Percentiles rank a stretch among this genome's conserved stretches.
These are phyloP conservation scores for Riparia riparia DNA, from an alignment of 2,113 vertebrate species.

Conservation along the genomic window DNA sequence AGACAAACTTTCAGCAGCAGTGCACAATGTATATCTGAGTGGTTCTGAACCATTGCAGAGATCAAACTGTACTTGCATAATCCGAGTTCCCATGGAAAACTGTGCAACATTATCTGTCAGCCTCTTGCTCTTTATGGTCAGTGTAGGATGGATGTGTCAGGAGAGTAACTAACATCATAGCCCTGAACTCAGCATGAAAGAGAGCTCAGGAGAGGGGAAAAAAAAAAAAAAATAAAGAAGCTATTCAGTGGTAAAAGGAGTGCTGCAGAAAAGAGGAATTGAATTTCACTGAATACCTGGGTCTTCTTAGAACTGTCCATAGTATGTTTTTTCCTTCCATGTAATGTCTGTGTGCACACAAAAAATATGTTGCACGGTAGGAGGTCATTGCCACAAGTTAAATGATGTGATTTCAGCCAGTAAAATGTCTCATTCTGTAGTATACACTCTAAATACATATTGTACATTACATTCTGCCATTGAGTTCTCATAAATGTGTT, in stretches of 20 bases:
- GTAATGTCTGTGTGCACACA: not conserved
- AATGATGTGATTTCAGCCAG: slow-evolving; percentile 36
- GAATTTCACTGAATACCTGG: slow-evolving; percentile 55
- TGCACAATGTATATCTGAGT: slow-evolving; percentile 3
- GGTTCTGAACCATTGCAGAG: slow-evolving; percentile 4
- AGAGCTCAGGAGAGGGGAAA: fast-evolving
- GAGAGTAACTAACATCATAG: not conserved
- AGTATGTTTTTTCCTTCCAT: slow-evolving; percentile 19
- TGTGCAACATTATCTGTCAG: slow-evolving; percentile 24
- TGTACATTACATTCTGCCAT: not conserved
- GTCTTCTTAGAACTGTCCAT: slow-evolving; percentile 34
- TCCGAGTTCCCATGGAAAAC: slow-evolving; percentile 1
- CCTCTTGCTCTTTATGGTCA: slow-evolving; percentile 21
- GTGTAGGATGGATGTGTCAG: slow-evolving; percentile 3
- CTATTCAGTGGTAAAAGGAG: not conserved
- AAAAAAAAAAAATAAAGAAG: not conserved
- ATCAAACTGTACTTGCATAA: slow-evolving; percentile 11
- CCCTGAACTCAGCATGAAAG: not conserved
- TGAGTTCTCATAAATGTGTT: not conserved
- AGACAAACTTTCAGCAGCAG: slow-evolving; percentile 47
- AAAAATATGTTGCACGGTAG: not conserved
- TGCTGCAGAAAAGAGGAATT: slow-evolving; percentile 20
- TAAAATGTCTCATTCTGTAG: slow-evolving; percentile 38
- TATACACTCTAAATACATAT: not conserved
- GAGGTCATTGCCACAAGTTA: slow-evolving; percentile 32